These are phyloP conservation scores for Malacoraja senta DNA, from an alignment of 2,797 vertebrate species.

Conservation along the genomic window DNA sequence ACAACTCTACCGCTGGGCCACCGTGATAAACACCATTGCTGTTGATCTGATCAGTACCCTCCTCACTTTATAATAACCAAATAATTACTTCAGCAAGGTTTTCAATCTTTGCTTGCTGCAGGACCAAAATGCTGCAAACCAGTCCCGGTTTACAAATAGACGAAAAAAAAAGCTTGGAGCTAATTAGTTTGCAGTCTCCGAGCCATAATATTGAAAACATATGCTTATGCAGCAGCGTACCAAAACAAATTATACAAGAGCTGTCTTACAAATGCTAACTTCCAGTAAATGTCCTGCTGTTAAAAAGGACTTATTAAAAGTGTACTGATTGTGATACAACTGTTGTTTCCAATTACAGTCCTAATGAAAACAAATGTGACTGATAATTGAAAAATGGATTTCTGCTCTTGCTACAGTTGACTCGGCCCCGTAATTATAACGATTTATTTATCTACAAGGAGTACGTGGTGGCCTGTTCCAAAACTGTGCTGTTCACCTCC, in stretches of 20 bases:
- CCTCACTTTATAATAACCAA: neutral
- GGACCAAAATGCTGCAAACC: neutral
- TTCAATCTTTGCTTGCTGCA: neutral
- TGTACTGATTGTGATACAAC: neutral
- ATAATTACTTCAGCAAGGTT: neutral
- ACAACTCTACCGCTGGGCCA: no score
- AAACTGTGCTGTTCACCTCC: neutral
- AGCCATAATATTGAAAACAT: conserved; percentile 28
- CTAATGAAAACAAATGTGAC: conserved; percentile 30
- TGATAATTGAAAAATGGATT: conserved; percentile 23
- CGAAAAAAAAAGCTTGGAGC: neutral
- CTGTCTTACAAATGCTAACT: conserved; percentile 20
- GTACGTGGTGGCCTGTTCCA: neutral
- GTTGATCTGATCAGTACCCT: neutral
- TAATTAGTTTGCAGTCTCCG: conserved; percentile 14
- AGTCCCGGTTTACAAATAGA: neutral
- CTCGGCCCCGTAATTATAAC: neutral
- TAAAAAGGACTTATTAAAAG: conserved; percentile 30
- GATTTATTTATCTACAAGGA: neutral
- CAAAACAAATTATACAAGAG: conserved; percentile 30
- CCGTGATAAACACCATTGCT: no score
- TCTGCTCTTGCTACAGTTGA: conserved; percentile 15
- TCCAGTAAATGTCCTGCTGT: conserved; percentile 22
- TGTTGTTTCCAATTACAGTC: conserved; percentile 25
- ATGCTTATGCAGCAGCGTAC: conserved; percentile 1